These are phyloP conservation scores for Chinchilla lanigera DNA, from an alignment of 2,113 vertebrate species.

Conservation along the genomic window DNA sequence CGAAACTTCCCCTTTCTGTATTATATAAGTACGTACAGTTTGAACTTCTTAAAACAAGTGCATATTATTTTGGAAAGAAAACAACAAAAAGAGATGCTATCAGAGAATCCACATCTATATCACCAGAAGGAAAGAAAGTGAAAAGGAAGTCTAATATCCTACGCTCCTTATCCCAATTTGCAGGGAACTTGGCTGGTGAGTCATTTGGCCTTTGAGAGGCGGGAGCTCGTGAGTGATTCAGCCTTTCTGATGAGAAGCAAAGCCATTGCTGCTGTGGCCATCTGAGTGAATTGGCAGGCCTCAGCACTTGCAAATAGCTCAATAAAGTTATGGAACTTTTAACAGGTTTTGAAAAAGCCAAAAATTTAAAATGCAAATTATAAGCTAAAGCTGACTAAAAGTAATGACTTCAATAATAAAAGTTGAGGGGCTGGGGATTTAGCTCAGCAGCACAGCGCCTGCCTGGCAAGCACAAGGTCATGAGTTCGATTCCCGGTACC, in stretches of 20 bases:
- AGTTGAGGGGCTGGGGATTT: too few relatives aligned
- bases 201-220: neutral
- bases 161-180: neutral
- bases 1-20: neutral
- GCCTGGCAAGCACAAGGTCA: too few relatives aligned
- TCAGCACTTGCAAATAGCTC: neutral
- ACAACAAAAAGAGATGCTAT: neutral
- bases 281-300: conserved; percentile 55
- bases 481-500: too few relatives aligned
- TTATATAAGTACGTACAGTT: neutral
- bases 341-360: neutral
- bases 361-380: conserved; percentile 40
- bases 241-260: neutral
- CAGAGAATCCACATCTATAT: conserved; percentile 47
- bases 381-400: conserved; percentile 18
- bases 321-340: neutral
- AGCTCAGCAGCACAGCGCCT: too few relatives aligned
- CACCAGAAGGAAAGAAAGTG: conserved; percentile 31
- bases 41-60: conserved; percentile 32
- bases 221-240: conserved; percentile 28
- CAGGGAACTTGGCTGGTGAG: conserved; percentile 43
- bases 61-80: conserved; percentile 48
- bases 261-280: neutral
- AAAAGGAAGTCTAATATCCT: conserved; percentile 53
- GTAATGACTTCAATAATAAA: neutral